Evolutionary conservation across 2,113 vertebrate species (phyloP).

Genomic region (Oncorhynchus nerka): DNA sequence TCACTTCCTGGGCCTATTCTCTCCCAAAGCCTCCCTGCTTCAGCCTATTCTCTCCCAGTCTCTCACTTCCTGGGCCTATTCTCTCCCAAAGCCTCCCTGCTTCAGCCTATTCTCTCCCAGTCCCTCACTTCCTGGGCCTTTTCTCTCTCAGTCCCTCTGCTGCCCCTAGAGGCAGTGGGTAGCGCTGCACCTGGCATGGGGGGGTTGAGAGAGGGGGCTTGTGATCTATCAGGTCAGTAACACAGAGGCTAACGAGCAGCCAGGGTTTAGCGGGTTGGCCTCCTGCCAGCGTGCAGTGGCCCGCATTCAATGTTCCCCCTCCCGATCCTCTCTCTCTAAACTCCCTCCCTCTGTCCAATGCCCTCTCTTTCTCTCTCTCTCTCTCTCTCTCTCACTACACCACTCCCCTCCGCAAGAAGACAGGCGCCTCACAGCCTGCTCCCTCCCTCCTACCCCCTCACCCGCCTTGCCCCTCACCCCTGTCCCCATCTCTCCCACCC

Average conservation of each 20-base stretch:
- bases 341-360: background rate
- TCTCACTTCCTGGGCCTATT: no score
- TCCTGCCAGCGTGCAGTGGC: slow-evolving; percentile 52
- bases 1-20: background rate
- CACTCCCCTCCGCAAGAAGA: background rate
- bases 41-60: background rate
- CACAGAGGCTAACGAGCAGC: slow-evolving; percentile 69
- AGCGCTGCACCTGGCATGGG: slow-evolving; percentile 17
- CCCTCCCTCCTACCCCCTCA: background rate
- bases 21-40: background rate
- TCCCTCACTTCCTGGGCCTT: no score
- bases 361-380: no score
- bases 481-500: background rate
- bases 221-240: slow-evolving; percentile 72
- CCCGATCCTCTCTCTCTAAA: slow-evolving; percentile 11
- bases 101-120: background rate
- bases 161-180: slow-evolving; percentile 34
- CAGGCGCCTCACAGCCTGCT: slow-evolving; percentile 8
- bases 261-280: slow-evolving; percentile 62
- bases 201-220: slow-evolving; percentile 19
- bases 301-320: slow-evolving; percentile 46
- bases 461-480: background rate
- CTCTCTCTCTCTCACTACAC: background rate
- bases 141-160: background rate
- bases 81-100: background rate